Percentiles rank a stretch among this genome's conserved stretches.
phyloP scores from a whole-genome alignment of 1,140 invertebrate genomes.

The Diachasmimorpha longicaudata region DNA sequence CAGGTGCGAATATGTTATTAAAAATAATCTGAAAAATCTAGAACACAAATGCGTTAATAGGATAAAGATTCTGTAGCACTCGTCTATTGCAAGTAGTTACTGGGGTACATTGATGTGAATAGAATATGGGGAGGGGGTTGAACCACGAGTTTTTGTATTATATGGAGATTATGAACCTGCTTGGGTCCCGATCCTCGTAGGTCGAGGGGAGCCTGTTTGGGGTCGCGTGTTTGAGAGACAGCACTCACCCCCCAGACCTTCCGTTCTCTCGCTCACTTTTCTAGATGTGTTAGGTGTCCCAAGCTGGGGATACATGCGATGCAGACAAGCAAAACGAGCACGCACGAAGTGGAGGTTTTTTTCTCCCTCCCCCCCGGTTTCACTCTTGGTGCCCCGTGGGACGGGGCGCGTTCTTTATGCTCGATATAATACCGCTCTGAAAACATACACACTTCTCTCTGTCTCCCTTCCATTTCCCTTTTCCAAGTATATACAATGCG shows the following conservation, averaged over 20 bases:
- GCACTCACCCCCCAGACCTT: conserved; percentile 6
- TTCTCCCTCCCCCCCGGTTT: conserved; percentile 48
- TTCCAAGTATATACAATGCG: background rate
- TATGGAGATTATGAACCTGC: conserved; percentile 63
- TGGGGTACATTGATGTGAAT: conserved; percentile 43
- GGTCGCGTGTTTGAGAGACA: conserved; percentile 16
- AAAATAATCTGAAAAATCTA: background rate
- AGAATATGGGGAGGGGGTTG: conserved; percentile 37
- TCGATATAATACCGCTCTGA: conserved; percentile 65
- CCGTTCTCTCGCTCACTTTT: background rate
- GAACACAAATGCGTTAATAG: background rate
- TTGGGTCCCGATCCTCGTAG: conserved; percentile 45
- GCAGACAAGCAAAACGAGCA: conserved; percentile 36
- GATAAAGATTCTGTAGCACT: background rate
- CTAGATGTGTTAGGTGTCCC: conserved; percentile 36
- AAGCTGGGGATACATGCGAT: conserved; percentile 25
- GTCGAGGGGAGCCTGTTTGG: conserved; percentile 23
- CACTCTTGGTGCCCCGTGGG: conserved; percentile 44
- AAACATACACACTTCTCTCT: conserved; percentile 59
- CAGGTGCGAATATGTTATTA: no score
- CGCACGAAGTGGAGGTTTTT: conserved; percentile 41
- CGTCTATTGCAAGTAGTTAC: conserved; percentile 13
- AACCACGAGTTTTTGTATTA: conserved; percentile 59
- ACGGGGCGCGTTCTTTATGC: conserved; percentile 62
- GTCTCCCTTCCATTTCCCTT: conserved; percentile 7